Conservation (phyloP, 35 echinoderm and acorn worm genomes). For the Holothuria glaberrima region DNA sequence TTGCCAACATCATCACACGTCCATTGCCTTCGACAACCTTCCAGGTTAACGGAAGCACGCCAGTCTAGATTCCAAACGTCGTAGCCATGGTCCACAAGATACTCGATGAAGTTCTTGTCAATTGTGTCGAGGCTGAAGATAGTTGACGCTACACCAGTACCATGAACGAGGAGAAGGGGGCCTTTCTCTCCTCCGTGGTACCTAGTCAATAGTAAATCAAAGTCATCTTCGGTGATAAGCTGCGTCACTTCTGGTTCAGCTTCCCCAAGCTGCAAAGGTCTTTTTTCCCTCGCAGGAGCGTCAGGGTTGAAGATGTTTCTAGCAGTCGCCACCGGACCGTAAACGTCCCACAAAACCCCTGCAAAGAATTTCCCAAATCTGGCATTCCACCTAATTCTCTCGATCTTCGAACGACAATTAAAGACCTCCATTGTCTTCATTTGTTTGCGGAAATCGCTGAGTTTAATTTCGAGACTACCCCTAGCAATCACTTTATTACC, state of each 20-base stretch:
- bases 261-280: constrained; percentile 60
- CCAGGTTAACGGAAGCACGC: constrained; percentile 69
- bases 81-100: constrained; percentile 54
- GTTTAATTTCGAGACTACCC: constrained; percentile 70
- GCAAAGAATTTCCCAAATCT: constrained; percentile 79
- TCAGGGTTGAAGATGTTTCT: constrained; percentile 54
- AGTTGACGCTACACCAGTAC: constrained; percentile 61
- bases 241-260: constrained; percentile 49
- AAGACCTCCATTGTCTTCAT: constrained; percentile 70
- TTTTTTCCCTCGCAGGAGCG: constrained; percentile 62
- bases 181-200: constrained; percentile 73
- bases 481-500: constrained; percentile 28
- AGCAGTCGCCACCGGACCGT: constrained; percentile 62
- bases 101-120: constrained; percentile 80
- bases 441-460: constrained; percentile 61
- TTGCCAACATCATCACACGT: constrained; percentile 54
- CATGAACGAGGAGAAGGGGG: constrained; percentile 71
- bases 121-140: constrained; percentile 74
- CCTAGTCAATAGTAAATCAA: constrained; percentile 58
- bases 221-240: constrained; percentile 63
- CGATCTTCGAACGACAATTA: constrained; percentile 21
- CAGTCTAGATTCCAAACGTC: constrained; percentile 76
- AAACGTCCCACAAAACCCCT: constrained; percentile 75
- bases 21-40: constrained; percentile 35
- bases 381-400: constrained; percentile 73